phyloP scores from a whole-genome alignment of 1,140 invertebrate species.

The Philopotamus ludificatus region DNA sequence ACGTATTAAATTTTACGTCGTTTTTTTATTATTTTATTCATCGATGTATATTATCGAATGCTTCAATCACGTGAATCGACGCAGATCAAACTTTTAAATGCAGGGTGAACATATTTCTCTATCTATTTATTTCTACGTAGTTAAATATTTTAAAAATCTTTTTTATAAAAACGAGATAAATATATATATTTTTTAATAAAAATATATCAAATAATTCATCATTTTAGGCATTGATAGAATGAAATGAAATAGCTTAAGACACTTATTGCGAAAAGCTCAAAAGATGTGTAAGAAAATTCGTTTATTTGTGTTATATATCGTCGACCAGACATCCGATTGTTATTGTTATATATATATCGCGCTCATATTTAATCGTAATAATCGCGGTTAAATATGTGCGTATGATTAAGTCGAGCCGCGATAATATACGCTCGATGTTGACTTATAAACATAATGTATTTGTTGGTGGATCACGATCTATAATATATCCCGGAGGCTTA shows the following conservation, averaged over 20 bases:
- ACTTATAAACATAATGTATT: too few species aligned
- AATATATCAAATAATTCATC: constrained; percentile 14
- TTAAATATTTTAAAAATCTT: constrained; percentile 21
- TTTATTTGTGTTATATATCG: constrained; percentile 30
- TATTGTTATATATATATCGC: constrained; percentile 35
- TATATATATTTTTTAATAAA: constrained; percentile 24
- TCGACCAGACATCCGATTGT: constrained; percentile 41
- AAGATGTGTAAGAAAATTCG: constrained; percentile 22
- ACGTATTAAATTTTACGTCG: too few species aligned
- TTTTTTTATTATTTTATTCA: too few species aligned
- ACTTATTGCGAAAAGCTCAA: constrained; percentile 18
- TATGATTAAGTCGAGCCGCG: too few species aligned
- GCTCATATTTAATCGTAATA: too few species aligned
- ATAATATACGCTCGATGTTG: too few species aligned
- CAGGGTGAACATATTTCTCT: constrained; percentile 27
- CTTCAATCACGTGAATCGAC: constrained; percentile 3
- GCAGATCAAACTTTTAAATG: constrained; percentile 19
- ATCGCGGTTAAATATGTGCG: too few species aligned
- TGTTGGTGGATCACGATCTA: constrained; percentile 25
- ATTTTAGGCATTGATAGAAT: constrained; percentile 1
- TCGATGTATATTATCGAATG: constrained; percentile 17
- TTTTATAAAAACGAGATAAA: constrained; percentile 20
- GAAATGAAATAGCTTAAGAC: constrained; percentile 3
- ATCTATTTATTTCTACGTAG: constrained; percentile 28
- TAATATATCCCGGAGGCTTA: constrained; percentile 35